Conservation (phyloP, 1,140 invertebrate genomes). For the Halesus radiatus region DNA sequence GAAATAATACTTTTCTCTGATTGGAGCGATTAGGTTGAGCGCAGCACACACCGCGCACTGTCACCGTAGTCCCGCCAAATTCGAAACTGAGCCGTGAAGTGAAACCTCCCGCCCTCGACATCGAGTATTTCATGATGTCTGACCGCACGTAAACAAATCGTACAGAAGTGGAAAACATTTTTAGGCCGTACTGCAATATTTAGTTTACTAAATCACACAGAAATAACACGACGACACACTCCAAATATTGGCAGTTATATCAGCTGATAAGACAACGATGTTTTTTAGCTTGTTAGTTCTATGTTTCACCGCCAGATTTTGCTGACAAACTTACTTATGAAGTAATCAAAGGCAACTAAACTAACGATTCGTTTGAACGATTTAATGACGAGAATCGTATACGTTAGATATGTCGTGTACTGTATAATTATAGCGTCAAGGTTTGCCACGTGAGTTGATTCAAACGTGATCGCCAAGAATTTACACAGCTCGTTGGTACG, state of each 20-base stretch:
- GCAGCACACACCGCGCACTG: background rate
- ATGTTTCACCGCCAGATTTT: too few relatives aligned
- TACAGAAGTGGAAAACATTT: slow-evolving; percentile 17
- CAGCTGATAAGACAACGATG: too few relatives aligned
- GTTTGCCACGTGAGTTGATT: background rate
- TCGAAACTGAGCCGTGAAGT: background rate
- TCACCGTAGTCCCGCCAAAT: slow-evolving; percentile 8
- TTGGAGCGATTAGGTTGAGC: background rate
- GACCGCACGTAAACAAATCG: background rate
- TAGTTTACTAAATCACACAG: too few relatives aligned
- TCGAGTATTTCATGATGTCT: slow-evolving; percentile 8
- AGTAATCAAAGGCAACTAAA: too few relatives aligned
- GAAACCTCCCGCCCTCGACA: background rate
- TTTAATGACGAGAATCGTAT: too few relatives aligned
- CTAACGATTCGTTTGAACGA: too few relatives aligned
- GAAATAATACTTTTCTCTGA: too few relatives aligned
- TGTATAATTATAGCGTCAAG: slow-evolving; percentile 1
- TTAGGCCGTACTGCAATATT: background rate
- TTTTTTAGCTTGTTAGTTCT: too few relatives aligned
- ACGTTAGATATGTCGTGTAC: background rate
- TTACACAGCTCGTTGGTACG: background rate
- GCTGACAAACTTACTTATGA: too few relatives aligned
- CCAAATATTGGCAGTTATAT: too few relatives aligned
- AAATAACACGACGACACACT: too few relatives aligned
- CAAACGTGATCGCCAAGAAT: background rate